Base-by-base conservation (phyloP, 2,888 invertebrate species). In the Microdon myrmicae region DNA sequence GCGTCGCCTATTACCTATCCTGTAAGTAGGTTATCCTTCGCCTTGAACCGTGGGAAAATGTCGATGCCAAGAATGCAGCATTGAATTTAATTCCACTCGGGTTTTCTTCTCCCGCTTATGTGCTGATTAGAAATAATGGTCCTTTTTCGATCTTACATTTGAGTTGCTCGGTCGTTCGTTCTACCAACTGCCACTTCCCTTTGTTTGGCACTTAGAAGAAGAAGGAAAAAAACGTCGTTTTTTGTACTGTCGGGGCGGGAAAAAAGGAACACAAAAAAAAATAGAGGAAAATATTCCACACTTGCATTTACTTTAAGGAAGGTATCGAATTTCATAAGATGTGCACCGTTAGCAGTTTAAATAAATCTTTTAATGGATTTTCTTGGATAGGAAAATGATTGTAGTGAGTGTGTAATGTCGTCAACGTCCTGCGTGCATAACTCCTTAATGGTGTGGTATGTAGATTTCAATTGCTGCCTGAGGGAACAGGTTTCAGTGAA, bases 281-380 rank as follows among this genome's bases (percentile, higher is more conserved):
- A 20, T 20, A 22, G n/a, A n/a, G n/a, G n/a, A n/a, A n/a, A 31
- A 45, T 28, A 45, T 22, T 35, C 51, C 51, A 58, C 45, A 53
- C 54, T 60, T 48, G 56, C 31, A 58, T 58, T 51, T 56, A 58
- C 37, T 58, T 58, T 3, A 5, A 20, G 47, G 37, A 51, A 47
- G 64, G 64, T 64, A 47, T 64, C 58, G n/a, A 28, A 47, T 64
- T 64, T 64, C 64, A 53, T 35, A 29, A 41, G 56, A 49, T 64
- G 56, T 58, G 64, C 64, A 58, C 64, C 64, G 64, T 64, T 64
- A 64, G 51, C 29, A 64, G 61, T 56, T 51, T 45, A 58, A 58
- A 64, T 64, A 64, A 64, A 64, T 64, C 58, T 58, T 64, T 58
- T 58, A 64, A 64, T 64, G 64, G 64, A 58, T 64, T 58, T 64